Base-by-base conservation (phyloP, 2,113 vertebrate species). In the Recurvirostra avosetta region DNA sequence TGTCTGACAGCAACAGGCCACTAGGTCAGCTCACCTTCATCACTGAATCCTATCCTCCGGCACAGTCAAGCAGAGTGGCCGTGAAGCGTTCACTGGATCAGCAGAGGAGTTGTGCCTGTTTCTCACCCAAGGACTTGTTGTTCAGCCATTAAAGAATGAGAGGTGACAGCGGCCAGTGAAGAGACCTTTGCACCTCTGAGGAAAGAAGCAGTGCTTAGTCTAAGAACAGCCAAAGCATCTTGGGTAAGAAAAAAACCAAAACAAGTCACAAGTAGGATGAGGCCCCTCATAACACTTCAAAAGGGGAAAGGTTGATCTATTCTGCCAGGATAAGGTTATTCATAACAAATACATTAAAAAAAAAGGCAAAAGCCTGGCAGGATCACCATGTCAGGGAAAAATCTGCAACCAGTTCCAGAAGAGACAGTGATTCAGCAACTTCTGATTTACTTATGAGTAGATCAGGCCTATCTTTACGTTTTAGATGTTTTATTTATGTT, bases 11-110 rank as follows among this genome's bases (percentile, higher is more conserved):
- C 49, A 49, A 32, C 4, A 12, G 17, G 26, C 15, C 50, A 13
- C 27, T 36, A 14, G 32, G 23, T 34, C 32, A 65, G 26, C 50
- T 58, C 43, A 20, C 18, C 36, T 73, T 58, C 8, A 4, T 15
- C 45, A 26, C 34, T 5, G 34, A n/a, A 40, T 30, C 29, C 18
- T 21, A 3, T 12, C 43, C 38, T 59, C 19, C 10, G 34, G 23
- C 19, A 16, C 1, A 0, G 17, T 9, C 21, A 32, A 43, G 43
- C 52, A 36, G 18, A 23, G 52, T 4, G 8, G 41, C n/a, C 2
- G 0, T 25, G 22, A 58, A 25, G 11, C 0, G 0, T 16, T 13
- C 43, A 11, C 27, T 29, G 15, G 7, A 8, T 65, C 32, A 52
- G 52, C 38, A 45, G 36, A 43, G 26, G 22, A 59, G 22, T 2